These are phyloP conservation scores for Anguilla marmorata DNA, from an alignment of 2,797 vertebrate genomes.

Conservation along the genomic window DNA sequence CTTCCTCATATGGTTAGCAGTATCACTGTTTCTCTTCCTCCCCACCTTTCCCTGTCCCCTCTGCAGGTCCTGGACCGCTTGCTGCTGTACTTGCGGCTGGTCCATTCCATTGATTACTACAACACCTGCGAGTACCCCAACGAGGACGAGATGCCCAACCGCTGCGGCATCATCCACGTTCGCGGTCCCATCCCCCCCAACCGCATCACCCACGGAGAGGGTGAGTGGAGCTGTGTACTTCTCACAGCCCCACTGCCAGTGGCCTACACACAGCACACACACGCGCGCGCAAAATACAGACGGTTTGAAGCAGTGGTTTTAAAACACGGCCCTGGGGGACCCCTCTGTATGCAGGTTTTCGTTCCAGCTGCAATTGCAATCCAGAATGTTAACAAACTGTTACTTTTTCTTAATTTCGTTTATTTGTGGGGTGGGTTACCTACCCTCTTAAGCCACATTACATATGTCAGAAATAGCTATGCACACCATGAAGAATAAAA, in stretches of 20 bases:
- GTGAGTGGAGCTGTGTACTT: conserved; percentile 53
- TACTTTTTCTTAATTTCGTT: too few relatives aligned
- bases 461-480: too few relatives aligned
- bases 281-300: neutral
- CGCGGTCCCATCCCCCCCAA: conserved; percentile 90
- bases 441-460: too few relatives aligned
- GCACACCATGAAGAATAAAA: too few relatives aligned
- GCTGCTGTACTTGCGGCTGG: conserved; percentile 84
- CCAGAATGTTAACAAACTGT: too few relatives aligned
- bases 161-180: conserved; percentile 91
- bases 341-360: too few relatives aligned
- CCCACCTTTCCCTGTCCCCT: neutral
- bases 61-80: conserved; percentile 87
- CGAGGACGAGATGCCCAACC: conserved; percentile 95
- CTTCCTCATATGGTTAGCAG: neutral
- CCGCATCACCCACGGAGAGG: conserved; percentile 86
- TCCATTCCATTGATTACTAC: conserved; percentile 93
- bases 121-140: conserved; percentile 92
- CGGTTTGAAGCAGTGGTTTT: neutral
- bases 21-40: neutral
- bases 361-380: too few relatives aligned
- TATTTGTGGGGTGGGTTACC: too few relatives aligned
- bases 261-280: neutral
- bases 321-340: too few relatives aligned
- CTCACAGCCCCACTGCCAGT: too few relatives aligned